A percentile compares a stretch with the other conserved stretches of the same genome.
These are phyloP conservation scores for Eumerus sabulonum DNA, from an alignment of 2,888 invertebrate species.

Conservation along the genomic window DNA sequence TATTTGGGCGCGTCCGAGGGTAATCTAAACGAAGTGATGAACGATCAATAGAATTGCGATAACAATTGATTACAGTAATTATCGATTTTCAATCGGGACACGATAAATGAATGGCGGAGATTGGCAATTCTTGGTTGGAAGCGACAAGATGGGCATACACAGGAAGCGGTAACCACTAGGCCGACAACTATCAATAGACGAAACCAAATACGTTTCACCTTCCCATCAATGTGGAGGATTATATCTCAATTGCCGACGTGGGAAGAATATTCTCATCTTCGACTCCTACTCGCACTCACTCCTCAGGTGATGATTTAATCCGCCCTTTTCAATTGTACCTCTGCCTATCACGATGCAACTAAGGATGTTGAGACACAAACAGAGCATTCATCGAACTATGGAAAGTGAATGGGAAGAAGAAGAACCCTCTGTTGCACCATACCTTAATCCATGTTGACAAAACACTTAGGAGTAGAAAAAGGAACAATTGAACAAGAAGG, in stretches of 20 bases:
- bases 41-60: slow-evolving; percentile 29
- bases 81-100: slow-evolving; percentile 38
- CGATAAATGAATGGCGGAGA: slow-evolving; percentile 24
- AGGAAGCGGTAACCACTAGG: background rate
- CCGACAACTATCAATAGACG: too few relatives aligned
- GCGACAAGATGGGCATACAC: too few relatives aligned
- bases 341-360: too few relatives aligned
- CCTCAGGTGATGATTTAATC: slow-evolving; percentile 23
- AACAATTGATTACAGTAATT: slow-evolving; percentile 38
- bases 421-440: background rate
- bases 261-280: too few relatives aligned
- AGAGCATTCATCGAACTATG: too few relatives aligned
- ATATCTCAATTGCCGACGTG: too few relatives aligned
- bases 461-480: too few relatives aligned
- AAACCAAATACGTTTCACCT: too few relatives aligned
- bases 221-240: too few relatives aligned
- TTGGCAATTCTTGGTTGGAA: background rate
- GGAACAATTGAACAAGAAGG: too few relatives aligned
- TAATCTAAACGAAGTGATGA: slow-evolving; percentile 26
- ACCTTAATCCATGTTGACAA: slow-evolving; percentile 5
- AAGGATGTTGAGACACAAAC: too few relatives aligned
- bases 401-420: too few relatives aligned
- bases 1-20: background rate
- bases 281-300: background rate
- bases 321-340: slow-evolving; percentile 20